Conservation (phyloP, 2,113 vertebrate species). For the Columbina picui region DNA sequence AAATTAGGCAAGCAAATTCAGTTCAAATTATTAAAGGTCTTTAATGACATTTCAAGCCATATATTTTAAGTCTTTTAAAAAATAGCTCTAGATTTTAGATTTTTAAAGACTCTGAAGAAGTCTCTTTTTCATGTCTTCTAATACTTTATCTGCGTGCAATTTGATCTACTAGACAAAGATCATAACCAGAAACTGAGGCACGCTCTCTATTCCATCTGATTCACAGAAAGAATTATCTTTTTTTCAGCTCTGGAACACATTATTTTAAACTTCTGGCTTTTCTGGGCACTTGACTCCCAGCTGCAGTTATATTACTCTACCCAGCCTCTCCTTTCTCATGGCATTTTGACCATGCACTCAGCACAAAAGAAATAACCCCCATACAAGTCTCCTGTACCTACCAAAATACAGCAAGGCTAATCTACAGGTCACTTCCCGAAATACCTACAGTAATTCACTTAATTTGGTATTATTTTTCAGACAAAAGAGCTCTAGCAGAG, state of each 20-base stretch:
- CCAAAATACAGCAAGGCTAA: background rate
- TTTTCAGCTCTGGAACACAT: background rate
- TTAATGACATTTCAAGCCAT: background rate
- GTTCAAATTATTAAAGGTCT: conserved; percentile 23
- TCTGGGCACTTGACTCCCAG: background rate
- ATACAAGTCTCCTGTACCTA: background rate
- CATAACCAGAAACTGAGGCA: background rate
- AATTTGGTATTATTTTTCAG: conserved; percentile 14
- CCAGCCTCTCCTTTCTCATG: background rate
- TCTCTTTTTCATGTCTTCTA: background rate
- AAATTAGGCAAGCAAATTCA: conserved; percentile 42
- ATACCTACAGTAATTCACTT: background rate
- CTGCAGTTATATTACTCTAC: background rate
- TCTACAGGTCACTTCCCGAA: background rate
- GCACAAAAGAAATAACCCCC: background rate
- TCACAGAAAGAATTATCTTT: background rate
- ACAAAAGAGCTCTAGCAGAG: background rate
- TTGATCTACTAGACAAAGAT: background rate
- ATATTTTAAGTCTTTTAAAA: background rate
- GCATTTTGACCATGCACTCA: background rate
- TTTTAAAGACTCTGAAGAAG: background rate
- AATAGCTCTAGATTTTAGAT: background rate
- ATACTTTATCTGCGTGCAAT: background rate
- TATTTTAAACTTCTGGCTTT: background rate
- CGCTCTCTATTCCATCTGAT: background rate